A percentile compares a stretch with the other conserved stretches of the same genome.
Evolutionary conservation across 1,140 invertebrate species (phyloP).

Genomic region (Heterodera carotae): DNA sequence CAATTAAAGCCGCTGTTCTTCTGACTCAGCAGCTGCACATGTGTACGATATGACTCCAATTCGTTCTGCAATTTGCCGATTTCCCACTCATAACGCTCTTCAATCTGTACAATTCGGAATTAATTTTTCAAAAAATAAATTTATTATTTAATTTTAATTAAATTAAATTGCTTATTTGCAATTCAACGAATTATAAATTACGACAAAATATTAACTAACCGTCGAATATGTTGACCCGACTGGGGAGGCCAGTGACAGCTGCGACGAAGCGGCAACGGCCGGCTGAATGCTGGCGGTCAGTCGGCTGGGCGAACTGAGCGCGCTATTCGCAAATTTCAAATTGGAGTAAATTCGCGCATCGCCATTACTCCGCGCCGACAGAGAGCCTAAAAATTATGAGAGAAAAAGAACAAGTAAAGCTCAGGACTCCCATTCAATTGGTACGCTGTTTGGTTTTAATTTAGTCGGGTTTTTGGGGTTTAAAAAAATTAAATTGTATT

Average conservation of each 20-base stretch:
- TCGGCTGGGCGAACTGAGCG: slow-evolving; percentile 11
- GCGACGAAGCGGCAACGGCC: too few relatives aligned
- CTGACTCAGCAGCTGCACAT: slow-evolving; percentile 31
- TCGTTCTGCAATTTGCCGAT: slow-evolving; percentile 47
- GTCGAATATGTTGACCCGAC: slow-evolving; percentile 40
- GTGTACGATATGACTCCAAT: slow-evolving; percentile 41
- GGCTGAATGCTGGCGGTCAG: slow-evolving; percentile 15
- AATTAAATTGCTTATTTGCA: too few relatives aligned
- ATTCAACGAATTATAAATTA: too few relatives aligned
- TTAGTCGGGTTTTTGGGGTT: too few relatives aligned
- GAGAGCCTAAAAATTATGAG: slow-evolving; percentile 29
- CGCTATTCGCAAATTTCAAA: slow-evolving; percentile 11
- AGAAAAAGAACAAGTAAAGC: too few relatives aligned
- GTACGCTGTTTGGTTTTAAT: too few relatives aligned
- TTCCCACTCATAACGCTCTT: slow-evolving; percentile 44
- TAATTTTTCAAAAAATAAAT: slow-evolving; percentile 8
- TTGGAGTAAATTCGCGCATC: slow-evolving; percentile 25
- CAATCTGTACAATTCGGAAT: slow-evolving; percentile 34
- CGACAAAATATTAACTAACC: slow-evolving; percentile 30
- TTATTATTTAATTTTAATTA: not conserved
- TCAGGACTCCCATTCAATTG: too few relatives aligned
- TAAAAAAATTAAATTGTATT: too few relatives aligned
- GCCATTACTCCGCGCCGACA: slow-evolving; percentile 23
- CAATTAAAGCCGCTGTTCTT: slow-evolving; percentile 46
- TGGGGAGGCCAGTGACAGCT: slow-evolving; percentile 23